phyloP scores from a whole-genome alignment of 2,888 invertebrate genomes.

The Diaprepes abbreviatus region DNA sequence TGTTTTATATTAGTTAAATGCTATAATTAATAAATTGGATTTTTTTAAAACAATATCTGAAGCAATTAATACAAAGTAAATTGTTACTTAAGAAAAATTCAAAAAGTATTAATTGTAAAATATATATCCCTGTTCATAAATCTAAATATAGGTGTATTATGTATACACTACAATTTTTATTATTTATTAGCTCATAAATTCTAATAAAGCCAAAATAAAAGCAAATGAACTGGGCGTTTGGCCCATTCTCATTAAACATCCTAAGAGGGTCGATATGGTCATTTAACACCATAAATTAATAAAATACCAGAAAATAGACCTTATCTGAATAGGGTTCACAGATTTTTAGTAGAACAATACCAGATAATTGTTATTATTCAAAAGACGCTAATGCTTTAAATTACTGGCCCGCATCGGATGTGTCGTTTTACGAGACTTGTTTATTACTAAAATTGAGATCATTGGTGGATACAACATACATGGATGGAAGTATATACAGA shows the following conservation, averaged over 20 bases:
- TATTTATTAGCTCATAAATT: conserved; percentile 22
- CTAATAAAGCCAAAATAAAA: conserved; percentile 25
- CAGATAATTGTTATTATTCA: conserved; percentile 36
- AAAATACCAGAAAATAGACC: conserved; percentile 29
- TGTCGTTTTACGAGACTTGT: conserved; percentile 31
- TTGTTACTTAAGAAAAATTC: no score
- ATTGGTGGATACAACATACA: conserved; percentile 14
- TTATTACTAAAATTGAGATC: conserved; percentile 34
- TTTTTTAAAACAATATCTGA: no score
- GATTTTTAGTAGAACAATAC: conserved; percentile 48
- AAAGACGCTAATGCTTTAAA: conserved; percentile 32
- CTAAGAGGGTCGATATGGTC: conserved; percentile 26
- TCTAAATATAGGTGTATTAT: background rate
- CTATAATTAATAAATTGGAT: no score
- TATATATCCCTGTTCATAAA: conserved; percentile 8
- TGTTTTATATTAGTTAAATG: no score
- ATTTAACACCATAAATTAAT: conserved; percentile 37
- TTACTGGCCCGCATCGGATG: conserved; percentile 37
- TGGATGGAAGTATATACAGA: no score
- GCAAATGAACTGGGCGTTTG: conserved; percentile 16
- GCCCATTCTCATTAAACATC: background rate
- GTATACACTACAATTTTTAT: conserved; percentile 1
- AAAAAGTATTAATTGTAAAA: no score
- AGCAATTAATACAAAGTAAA: no score
- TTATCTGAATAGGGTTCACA: conserved; percentile 34